Conservation (phyloP, 1,140 invertebrate genomes). For the Drosophila prosaltans region DNA sequence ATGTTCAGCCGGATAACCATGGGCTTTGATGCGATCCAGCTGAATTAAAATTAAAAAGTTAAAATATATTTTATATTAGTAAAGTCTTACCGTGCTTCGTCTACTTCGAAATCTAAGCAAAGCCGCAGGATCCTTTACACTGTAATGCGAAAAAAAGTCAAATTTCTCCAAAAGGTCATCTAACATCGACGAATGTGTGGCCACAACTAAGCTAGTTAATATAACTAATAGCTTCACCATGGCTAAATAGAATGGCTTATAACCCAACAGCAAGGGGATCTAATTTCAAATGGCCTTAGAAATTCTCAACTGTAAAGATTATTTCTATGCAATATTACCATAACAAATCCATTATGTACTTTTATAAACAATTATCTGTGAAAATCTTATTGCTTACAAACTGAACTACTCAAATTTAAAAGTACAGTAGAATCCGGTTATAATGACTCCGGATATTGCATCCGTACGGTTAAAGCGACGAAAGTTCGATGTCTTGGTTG, state of each 20-base stretch:
- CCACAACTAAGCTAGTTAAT: slow-evolving; percentile 11
- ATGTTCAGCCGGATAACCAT: slow-evolving; percentile 85
- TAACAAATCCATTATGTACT: not conserved
- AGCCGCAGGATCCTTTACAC: slow-evolving; percentile 43
- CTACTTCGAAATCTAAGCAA: slow-evolving; percentile 5
- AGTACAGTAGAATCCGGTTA: too few relatives aligned
- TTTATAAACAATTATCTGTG: too few relatives aligned
- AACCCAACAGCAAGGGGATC: slow-evolving; percentile 10
- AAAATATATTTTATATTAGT: not conserved
- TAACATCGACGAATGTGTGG: not conserved
- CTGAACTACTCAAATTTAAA: too few relatives aligned
- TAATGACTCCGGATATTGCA: too few relatives aligned
- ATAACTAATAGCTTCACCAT: slow-evolving; percentile 36
- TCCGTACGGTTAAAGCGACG: too few relatives aligned
- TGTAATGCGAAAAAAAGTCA: slow-evolving; percentile 58
- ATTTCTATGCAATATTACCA: not conserved
- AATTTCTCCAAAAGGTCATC: slow-evolving; percentile 20
- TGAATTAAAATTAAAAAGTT: not conserved
- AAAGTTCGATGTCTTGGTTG: too few relatives aligned
- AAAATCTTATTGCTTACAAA: too few relatives aligned
- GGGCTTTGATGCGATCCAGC: slow-evolving; percentile 54
- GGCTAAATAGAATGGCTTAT: not conserved
- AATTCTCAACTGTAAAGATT: slow-evolving; percentile 26
- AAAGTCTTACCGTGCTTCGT: slow-evolving; percentile 44
- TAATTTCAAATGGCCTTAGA: slow-evolving; percentile 22